Conservation (phyloP, 2,113 vertebrate species). For the Cathartes aura region DNA sequence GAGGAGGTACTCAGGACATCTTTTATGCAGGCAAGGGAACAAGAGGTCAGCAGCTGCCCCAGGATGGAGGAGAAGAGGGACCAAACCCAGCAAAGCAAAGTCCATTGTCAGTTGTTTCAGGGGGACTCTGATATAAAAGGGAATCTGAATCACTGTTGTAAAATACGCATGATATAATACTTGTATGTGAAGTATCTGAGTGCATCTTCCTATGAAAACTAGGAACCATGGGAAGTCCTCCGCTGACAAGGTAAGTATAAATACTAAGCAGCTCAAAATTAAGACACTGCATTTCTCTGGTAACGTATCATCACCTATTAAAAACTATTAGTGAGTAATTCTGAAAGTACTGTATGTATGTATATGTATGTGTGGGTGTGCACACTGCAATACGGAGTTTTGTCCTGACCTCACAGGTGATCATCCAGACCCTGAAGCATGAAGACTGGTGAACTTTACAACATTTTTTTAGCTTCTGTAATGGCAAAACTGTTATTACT, state of each 20-base stretch:
- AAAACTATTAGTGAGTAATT: not conserved
- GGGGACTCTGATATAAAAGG: not conserved
- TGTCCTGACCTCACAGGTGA: constrained; percentile 11
- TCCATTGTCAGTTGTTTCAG: not conserved
- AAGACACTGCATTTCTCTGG: not conserved
- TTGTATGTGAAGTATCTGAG: not conserved
- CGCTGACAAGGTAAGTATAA: not conserved
- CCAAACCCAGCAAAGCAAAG: not conserved
- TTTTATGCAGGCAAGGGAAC: not conserved
- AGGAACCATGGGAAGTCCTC: not conserved
- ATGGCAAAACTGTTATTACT: constrained; percentile 62
- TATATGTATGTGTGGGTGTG: not conserved
- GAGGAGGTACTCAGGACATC: accelerated
- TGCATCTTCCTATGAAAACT: not conserved
- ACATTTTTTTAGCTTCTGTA: constrained; percentile 60
- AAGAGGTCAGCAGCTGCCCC: not conserved
- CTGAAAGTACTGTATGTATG: not conserved
- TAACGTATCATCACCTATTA: not conserved
- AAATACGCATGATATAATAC: not conserved
- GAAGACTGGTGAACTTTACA: constrained; percentile 56
- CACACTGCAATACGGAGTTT: not conserved
- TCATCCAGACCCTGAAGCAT: constrained; percentile 22
- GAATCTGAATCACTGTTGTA: not conserved
- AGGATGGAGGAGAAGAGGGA: not conserved
- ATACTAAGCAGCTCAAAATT: not conserved